A percentile compares a stretch with the other conserved stretches of the same genome.
Conservation (phyloP, 2,797 vertebrate species). For the Helostoma temminkii region DNA sequence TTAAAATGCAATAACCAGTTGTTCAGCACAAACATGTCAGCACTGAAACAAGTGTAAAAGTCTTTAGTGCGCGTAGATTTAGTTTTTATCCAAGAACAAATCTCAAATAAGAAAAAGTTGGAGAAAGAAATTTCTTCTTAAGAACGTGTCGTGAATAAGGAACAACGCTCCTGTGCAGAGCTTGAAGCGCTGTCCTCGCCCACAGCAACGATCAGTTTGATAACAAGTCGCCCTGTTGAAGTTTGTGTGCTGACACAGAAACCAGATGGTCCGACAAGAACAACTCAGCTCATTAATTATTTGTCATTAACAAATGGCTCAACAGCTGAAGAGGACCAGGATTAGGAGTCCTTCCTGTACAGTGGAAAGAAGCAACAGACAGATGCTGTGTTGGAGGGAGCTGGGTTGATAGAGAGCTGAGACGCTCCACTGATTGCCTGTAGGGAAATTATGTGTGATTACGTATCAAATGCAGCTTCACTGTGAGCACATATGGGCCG, state of each 20-base stretch:
- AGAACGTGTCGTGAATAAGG: too few species aligned
- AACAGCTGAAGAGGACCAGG: constrained; percentile 46
- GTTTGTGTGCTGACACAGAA: constrained; percentile 7
- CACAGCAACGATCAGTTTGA: too few species aligned
- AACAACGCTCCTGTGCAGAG: too few species aligned
- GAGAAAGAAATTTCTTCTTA: too few species aligned
- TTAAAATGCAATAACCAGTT: too few species aligned
- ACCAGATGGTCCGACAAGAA: constrained; percentile 41
- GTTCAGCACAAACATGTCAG: too few species aligned
- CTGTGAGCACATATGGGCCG: constrained; percentile 3
- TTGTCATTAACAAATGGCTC: constrained; percentile 38
- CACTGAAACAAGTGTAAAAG: too few species aligned
- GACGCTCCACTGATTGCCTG: constrained; percentile 50
- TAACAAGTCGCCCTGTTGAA: background rate
- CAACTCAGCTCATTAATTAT: constrained; percentile 50
- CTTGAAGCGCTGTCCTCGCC: too few species aligned
- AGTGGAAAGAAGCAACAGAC: background rate
- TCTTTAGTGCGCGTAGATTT: too few species aligned
- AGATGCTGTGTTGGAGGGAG: constrained; percentile 24
- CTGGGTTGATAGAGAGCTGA: constrained; percentile 32
- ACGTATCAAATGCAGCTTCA: constrained; percentile 20
- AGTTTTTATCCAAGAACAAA: too few species aligned
- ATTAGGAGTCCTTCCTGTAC: constrained; percentile 23
- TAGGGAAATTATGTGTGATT: constrained; percentile 42
- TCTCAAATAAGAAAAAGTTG: too few species aligned